Percentiles rank a stretch among this genome's conserved stretches.
phyloP scores from a whole-genome alignment of 2,113 vertebrate species.

The Pampusana beccarii region DNA sequence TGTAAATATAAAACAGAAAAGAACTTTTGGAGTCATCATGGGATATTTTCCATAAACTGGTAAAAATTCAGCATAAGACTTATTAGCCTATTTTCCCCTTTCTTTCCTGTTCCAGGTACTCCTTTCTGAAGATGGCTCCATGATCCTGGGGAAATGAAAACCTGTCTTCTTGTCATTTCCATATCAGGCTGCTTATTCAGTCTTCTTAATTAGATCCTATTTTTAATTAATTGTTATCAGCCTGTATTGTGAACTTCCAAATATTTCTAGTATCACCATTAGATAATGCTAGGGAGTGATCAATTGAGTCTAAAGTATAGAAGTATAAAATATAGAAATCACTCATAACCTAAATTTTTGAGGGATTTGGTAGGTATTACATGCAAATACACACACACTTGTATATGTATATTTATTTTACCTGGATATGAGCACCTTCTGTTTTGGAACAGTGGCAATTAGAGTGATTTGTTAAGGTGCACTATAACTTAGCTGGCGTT shows the following conservation, averaged over 20 bases:
- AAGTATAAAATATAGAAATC: background rate
- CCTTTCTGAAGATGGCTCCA: background rate
- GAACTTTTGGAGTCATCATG: background rate
- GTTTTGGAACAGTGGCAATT: background rate
- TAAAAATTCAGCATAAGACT: background rate
- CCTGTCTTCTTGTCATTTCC: background rate
- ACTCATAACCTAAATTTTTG: background rate
- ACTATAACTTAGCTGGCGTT: background rate
- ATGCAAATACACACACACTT: background rate
- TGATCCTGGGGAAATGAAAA: background rate
- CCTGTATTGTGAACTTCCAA: background rate
- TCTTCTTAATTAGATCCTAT: background rate
- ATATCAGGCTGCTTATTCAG: background rate
- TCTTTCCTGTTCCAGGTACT: background rate
- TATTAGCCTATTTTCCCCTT: background rate
- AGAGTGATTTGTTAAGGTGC: constrained; percentile 2
- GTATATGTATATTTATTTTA: background rate
- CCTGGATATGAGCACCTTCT: background rate
- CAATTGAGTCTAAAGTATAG: background rate
- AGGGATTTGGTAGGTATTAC: background rate
- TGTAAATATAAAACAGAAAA: background rate
- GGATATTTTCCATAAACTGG: background rate
- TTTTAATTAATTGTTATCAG: constrained; percentile 8
- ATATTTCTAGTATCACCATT: background rate
- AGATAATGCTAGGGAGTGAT: background rate